Conservation (phyloP, 2,113 vertebrate genomes). For the Mixornis gularis region DNA sequence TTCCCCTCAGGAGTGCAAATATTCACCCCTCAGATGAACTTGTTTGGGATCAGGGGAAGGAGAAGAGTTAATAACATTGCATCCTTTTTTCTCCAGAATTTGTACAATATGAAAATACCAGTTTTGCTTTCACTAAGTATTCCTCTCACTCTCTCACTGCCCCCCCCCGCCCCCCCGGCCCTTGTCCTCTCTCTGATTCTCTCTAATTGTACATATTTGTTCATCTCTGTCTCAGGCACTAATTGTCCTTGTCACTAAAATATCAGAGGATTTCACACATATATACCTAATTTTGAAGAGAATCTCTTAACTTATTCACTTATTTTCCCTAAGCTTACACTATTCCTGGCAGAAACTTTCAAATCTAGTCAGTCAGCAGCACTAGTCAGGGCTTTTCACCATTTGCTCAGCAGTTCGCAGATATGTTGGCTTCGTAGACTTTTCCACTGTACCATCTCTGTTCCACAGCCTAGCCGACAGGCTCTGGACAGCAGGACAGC, state of each 20-base stretch:
- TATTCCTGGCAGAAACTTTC: slow-evolving; percentile 49
- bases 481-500: slow-evolving; percentile 77
- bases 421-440: slow-evolving; percentile 28
- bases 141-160: not conserved
- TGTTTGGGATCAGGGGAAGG: not conserved
- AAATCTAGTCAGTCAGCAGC: slow-evolving; percentile 18
- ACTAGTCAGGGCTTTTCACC: slow-evolving; percentile 4
- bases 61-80: not conserved
- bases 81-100: not conserved
- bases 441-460: slow-evolving; percentile 38
- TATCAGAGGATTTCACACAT: not conserved
- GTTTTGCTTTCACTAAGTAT: not conserved
- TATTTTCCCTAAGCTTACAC: slow-evolving; percentile 5
- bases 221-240: not conserved
- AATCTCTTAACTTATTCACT: not conserved
- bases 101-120: not conserved
- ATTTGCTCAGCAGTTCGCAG: slow-evolving; percentile 33
- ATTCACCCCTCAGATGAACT: not conserved
- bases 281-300: not conserved
- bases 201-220: not conserved
- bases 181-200: not conserved
- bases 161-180: fast-evolving
- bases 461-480: slow-evolving; percentile 56
- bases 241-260: not conserved
- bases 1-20: not conserved